phyloP scores from a whole-genome alignment of 1,140 invertebrate species.

The Neuroterus valhalla region DNA sequence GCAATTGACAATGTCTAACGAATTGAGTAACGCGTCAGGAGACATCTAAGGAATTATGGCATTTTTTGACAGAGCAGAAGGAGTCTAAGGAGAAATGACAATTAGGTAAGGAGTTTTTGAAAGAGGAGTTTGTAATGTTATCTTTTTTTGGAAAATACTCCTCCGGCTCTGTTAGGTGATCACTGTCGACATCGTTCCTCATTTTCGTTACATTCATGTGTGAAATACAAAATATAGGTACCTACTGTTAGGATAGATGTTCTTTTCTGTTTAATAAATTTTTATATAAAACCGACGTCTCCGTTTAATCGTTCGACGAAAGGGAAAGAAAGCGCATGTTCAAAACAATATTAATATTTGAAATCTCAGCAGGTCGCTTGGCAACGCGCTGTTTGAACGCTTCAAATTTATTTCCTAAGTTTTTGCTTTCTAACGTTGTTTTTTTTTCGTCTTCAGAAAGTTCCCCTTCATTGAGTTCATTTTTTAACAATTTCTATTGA shows the following conservation, averaged over 20 bases:
- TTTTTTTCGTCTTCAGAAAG: too few relatives aligned
- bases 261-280: constrained; percentile 51
- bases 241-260: constrained; percentile 44
- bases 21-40: constrained; percentile 28
- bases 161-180: constrained; percentile 13
- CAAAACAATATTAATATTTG: too few relatives aligned
- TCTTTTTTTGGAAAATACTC: neutral
- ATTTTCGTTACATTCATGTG: constrained; percentile 39
- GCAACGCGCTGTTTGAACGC: too few relatives aligned
- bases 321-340: neutral
- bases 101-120: neutral
- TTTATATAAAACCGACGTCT: constrained; percentile 43
- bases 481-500: too few relatives aligned
- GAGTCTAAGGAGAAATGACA: constrained; percentile 9
- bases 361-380: too few relatives aligned
- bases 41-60: neutral
- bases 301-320: neutral
- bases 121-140: neutral
- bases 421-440: too few relatives aligned
- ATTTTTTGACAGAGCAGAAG: constrained; percentile 19
- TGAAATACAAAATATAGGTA: constrained; percentile 40
- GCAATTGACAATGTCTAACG: constrained; percentile 37
- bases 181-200: constrained; percentile 30
- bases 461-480: too few relatives aligned
- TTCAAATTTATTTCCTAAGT: too few relatives aligned